Evolutionary conservation across 2,113 vertebrate species (phyloP).

Genomic region (Strigops habroptila): DNA sequence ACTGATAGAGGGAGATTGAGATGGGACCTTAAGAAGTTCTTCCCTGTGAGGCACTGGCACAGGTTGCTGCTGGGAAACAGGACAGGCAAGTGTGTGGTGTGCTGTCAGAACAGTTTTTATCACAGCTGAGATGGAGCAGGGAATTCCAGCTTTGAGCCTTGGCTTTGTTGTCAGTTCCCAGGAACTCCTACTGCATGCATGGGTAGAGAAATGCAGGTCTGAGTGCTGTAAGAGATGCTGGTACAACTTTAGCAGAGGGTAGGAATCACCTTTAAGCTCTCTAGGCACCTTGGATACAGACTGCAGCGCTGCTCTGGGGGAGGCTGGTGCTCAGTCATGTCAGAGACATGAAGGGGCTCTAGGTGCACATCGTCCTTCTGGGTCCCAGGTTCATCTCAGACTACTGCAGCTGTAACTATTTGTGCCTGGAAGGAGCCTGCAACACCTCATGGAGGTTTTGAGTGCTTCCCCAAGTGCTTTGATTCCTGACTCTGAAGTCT

Average conservation of each 20-base stretch:
- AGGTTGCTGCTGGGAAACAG: background rate
- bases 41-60: background rate
- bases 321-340: accelerated
- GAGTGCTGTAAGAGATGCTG: accelerated
- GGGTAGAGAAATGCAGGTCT: background rate
- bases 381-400: background rate
- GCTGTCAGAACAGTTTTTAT: too few species aligned
- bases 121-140: background rate
- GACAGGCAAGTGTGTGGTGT: background rate
- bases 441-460: accelerated
- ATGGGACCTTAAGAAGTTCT: background rate
- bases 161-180: background rate
- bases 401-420: accelerated
- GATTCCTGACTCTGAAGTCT: background rate
- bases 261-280: background rate
- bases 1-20: background rate
- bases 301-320: too few species aligned
- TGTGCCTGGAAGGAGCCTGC: background rate
- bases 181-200: accelerated
- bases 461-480: background rate
- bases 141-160: background rate
- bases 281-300: background rate
- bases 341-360: background rate
- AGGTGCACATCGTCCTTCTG: accelerated
- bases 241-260: background rate